Conservation (phyloP, 2,113 vertebrate species). For the Cisticola juncidis region DNA sequence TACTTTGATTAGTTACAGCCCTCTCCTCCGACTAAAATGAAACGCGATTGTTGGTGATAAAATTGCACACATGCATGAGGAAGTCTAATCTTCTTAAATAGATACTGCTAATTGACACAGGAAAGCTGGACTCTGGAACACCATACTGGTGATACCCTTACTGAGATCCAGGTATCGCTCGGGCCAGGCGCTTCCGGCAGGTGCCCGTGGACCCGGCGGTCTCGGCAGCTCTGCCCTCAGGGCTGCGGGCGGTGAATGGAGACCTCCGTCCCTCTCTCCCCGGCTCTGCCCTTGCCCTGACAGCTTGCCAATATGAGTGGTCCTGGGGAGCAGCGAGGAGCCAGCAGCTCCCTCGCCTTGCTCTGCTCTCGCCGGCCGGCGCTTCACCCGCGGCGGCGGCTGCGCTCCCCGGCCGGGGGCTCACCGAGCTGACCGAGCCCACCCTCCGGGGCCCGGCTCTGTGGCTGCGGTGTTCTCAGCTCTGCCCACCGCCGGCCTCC, state of each 20-base stretch:
- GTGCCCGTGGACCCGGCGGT: background rate
- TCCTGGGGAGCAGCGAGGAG: background rate
- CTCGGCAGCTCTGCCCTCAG: background rate
- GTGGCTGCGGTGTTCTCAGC: background rate
- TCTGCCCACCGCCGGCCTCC: background rate
- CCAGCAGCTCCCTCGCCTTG: background rate
- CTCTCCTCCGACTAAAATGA: background rate
- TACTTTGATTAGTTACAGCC: background rate
- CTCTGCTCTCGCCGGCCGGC: rapidly evolving
- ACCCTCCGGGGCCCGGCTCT: background rate
- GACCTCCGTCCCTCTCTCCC: background rate
- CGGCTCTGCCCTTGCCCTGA: rapidly evolving
- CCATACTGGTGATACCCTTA: background rate
- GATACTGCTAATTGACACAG: rapidly evolving
- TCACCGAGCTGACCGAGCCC: background rate
- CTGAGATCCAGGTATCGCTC: background rate
- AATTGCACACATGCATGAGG: rapidly evolving
- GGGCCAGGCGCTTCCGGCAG: background rate
- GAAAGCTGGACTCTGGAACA: no score
- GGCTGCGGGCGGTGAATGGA: background rate
- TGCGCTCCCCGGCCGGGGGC: background rate
- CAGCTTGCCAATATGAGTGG: rapidly evolving
- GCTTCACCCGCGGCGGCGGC: background rate
- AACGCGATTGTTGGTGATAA: rapidly evolving
- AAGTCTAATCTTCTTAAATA: background rate